These are phyloP conservation scores for Drosophila cardini DNA, from an alignment of 1,140 invertebrate genomes.

Conservation along the genomic window DNA sequence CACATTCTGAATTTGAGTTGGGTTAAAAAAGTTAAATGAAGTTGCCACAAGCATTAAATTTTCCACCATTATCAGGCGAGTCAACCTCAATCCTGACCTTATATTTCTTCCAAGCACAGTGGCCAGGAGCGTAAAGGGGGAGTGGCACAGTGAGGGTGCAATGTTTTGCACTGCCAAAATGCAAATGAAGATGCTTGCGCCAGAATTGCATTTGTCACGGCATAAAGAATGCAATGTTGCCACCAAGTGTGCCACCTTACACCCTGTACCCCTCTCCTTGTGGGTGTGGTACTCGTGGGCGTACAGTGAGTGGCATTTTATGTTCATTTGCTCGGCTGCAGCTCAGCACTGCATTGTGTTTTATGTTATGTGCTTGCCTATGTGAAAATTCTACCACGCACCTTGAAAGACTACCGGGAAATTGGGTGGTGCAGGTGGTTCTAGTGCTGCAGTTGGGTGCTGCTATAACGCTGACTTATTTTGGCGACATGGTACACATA, in stretches of 20 bases:
- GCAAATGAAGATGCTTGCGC: constrained; percentile 38
- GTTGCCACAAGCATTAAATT: constrained; percentile 78
- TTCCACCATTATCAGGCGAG: constrained; percentile 48
- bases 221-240: constrained; percentile 34
- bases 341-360: constrained; percentile 66
- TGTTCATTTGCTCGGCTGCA: constrained; percentile 69
- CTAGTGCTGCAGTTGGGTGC: not conserved
- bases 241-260: constrained; percentile 27
- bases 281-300: constrained; percentile 44
- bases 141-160: not conserved
- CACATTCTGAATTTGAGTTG: constrained; percentile 52
- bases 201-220: constrained; percentile 48
- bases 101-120: not conserved
- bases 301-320: constrained; percentile 79
- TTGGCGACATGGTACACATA: constrained; percentile 65
- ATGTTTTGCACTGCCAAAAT: constrained; percentile 32
- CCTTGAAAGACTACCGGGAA: not conserved
- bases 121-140: not conserved
- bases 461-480: constrained; percentile 69
- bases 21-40: constrained; percentile 79
- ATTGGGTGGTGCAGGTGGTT: too few relatives aligned
- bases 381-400: constrained; percentile 52
- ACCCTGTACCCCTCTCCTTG: not conserved
- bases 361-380: constrained; percentile 71
- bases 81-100: not conserved